A percentile compares a stretch with the other conserved stretches of the same genome.
Evolutionary conservation across 2,888 invertebrate genomes (phyloP).

Genomic region (Eristalis pertinax): DNA sequence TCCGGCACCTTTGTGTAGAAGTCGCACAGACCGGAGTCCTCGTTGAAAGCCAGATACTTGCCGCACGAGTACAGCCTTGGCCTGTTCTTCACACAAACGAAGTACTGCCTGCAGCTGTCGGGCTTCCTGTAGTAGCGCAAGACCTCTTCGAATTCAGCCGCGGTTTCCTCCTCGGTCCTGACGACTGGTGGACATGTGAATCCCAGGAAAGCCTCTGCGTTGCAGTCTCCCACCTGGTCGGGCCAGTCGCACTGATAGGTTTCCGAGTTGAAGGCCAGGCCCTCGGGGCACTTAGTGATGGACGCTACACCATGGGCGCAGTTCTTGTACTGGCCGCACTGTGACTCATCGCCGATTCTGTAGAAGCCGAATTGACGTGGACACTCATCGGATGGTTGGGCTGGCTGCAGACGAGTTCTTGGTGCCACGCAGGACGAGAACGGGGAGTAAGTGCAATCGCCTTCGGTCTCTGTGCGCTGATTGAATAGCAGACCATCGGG

Average conservation of each 20-base stretch:
- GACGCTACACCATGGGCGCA: conserved; percentile 90
- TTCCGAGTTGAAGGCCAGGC: conserved; percentile 89
- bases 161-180: conserved; percentile 75
- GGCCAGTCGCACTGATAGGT: conserved; percentile 93
- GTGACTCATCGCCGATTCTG: conserved; percentile 84
- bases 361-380: conserved; percentile 86
- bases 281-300: conserved; percentile 90
- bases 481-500: conserved; percentile 92
- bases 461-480: conserved; percentile 82
- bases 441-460: conserved; percentile 91
- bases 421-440: conserved; percentile 88
- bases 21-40: conserved; percentile 87
- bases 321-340: conserved; percentile 91
- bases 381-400: conserved; percentile 87
- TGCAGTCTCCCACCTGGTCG: conserved; percentile 89
- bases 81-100: conserved; percentile 88
- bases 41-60: conserved; percentile 89
- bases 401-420: conserved; percentile 84
- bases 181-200: conserved; percentile 88
- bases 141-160: conserved; percentile 77
- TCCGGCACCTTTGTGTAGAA: conserved; percentile 79
- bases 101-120: conserved; percentile 90
- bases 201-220: conserved; percentile 89
- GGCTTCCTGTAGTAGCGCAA: conserved; percentile 82
- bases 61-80: conserved; percentile 91